phyloP scores from a whole-genome alignment of 2,113 vertebrate genomes.

The Microtus oregoni region DNA sequence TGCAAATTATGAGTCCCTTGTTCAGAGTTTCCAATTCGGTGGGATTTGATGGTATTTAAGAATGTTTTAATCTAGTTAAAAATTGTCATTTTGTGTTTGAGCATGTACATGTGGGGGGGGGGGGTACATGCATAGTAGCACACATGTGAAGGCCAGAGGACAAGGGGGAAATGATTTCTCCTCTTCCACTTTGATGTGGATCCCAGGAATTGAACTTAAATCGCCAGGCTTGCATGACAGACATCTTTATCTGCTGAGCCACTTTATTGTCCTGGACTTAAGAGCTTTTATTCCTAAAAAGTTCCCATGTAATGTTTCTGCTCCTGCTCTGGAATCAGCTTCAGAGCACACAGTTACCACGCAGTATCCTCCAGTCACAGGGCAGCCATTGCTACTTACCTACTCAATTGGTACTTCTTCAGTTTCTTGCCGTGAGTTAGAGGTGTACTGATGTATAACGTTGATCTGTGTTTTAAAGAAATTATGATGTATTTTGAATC shows the following conservation, averaged over 20 bases:
- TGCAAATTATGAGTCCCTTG: neutral
- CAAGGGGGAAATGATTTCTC: neutral
- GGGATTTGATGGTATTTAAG: neutral
- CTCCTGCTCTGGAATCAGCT: neutral
- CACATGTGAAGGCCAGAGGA: neutral
- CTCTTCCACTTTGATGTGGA: neutral
- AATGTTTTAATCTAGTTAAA: neutral
- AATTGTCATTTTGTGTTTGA: neutral
- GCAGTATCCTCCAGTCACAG: neutral
- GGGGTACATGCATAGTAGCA: too few species aligned
- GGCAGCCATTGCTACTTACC: neutral
- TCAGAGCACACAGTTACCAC: neutral
- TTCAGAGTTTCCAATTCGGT: neutral
- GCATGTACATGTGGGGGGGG: neutral
- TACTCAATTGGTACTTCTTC: neutral
- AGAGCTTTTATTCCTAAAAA: conserved; percentile 2
- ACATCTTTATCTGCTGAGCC: neutral
- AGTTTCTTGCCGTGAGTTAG: neutral
- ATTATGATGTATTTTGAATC: neutral
- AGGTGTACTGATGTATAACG: neutral
- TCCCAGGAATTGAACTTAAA: neutral
- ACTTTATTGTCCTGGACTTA: neutral
- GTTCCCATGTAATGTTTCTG: neutral
- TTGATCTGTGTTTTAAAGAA: neutral
- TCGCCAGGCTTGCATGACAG: neutral